Conservation (phyloP, 2,797 vertebrate species). For the Cynodonichthys magdalenae region DNA sequence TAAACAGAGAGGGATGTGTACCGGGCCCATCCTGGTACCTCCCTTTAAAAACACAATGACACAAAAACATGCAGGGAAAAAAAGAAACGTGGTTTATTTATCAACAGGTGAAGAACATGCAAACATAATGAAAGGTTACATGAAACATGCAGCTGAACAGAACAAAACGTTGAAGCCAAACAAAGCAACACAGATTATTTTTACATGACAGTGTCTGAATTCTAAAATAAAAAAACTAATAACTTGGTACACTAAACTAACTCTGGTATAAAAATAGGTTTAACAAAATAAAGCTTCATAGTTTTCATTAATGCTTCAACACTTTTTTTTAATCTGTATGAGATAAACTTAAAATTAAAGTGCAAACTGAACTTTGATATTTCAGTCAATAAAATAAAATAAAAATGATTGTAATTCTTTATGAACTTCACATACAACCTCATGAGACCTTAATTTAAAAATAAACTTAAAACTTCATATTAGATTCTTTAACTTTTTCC, state of each 20-base stretch:
- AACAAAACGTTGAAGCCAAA: conserved; percentile 11
- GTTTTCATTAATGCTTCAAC: no score
- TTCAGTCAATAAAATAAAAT: no score
- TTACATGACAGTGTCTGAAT: neutral
- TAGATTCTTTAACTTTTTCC: no score
- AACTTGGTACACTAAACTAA: no score
- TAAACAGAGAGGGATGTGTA: conserved; percentile 67
- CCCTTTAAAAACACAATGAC: conserved; percentile 33
- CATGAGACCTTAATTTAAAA: no score
- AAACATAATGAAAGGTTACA: conserved; percentile 47
- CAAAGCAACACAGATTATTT: neutral
- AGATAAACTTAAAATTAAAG: neutral
- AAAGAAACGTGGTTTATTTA: conserved; percentile 55
- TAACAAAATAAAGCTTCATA: no score
- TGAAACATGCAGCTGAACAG: conserved; percentile 36
- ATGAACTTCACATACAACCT: no score
- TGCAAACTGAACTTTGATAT: neutral
- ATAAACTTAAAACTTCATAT: no score
- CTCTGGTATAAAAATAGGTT: no score
- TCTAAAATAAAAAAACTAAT: no score
- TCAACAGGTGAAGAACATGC: conserved; percentile 41
- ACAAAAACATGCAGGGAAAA: conserved; percentile 56
- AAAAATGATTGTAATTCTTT: no score
- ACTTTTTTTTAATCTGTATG: no score
- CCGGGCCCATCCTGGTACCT: conserved; percentile 5